Evolutionary conservation across 2,113 vertebrate genomes (phyloP), one percentile per base, ranked within the genome.

Genomic region (Pseudolaguvia tuberculata): DNA sequence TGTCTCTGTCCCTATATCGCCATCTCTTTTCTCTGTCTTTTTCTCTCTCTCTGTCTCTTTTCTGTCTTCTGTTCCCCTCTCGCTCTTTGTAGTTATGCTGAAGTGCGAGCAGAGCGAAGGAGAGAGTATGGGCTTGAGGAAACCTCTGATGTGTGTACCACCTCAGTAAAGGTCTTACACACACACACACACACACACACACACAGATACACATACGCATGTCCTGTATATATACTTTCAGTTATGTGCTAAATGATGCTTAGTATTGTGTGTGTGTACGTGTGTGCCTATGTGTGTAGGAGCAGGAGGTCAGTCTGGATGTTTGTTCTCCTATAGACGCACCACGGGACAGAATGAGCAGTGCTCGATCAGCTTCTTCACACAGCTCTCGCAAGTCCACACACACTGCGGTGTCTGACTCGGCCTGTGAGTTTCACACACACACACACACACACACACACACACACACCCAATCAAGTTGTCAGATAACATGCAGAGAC

Each of bases 21-120:
- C 12, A 4, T 14, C 29, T 2, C 42, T 1, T 67, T 27, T 31
- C n/a, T 31, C 2, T 55, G 25, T 23, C 35, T 67, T 27, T 71
- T 29, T 55, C 15, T 56, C 5, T 48, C 45, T 47, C 39, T 70
- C 31, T 71, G n/a, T 23, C 21, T 35, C 6, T 48, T 23, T 21
- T 23, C n/a, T n/a, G n/a, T 72, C 23, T 69, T 17, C 74, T 67
- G 58, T 63, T n/a, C n/a, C n/a, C n/a, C n/a, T n/a, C n/a, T n/a
- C n/a, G n/a, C n/a, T n/a, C n/a, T 47, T 42, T 70, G 14, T 27
- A 96, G 94, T 84, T 95, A 95, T 68, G 92, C 93, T 2, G 93
- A 94, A 78, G 93, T 95, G 79, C 89, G 92, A 78, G 93, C 94
- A 51, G 93, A 96, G 83, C 91, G 90, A 70, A 91, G 94, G 78